phyloP scores from a whole-genome alignment of 2,888 invertebrate genomes.

The Heterodera filipjevi region DNA sequence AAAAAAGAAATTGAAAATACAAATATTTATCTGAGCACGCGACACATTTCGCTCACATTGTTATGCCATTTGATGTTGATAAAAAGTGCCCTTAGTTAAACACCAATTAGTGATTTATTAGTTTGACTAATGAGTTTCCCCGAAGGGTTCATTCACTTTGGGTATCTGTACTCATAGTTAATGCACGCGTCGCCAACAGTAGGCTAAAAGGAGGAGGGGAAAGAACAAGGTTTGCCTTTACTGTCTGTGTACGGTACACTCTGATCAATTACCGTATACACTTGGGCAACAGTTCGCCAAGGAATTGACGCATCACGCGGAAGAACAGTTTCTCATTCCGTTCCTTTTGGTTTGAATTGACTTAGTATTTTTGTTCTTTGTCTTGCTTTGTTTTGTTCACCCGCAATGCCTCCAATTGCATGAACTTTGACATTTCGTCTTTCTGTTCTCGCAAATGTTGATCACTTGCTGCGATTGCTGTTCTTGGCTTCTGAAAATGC shows the following conservation, averaged over 20 bases:
- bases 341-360: slow-evolving; percentile 69
- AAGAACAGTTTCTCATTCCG: slow-evolving; percentile 95
- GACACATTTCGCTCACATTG: slow-evolving; percentile 81
- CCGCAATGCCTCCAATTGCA: slow-evolving; percentile 87
- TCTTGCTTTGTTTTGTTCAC: not conserved
- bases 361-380: not conserved
- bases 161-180: slow-evolving; percentile 82
- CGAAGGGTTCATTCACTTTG: slow-evolving; percentile 69
- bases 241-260: too few species aligned
- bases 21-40: too few species aligned
- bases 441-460: too few species aligned
- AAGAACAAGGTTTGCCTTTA: not conserved
- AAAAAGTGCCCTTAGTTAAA: slow-evolving; percentile 77
- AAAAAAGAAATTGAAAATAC: too few species aligned
- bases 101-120: not conserved
- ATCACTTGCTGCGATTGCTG: too few species aligned
- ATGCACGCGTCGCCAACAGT: slow-evolving; percentile 87
- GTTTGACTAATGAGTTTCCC: not conserved
- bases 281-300: slow-evolving; percentile 84
- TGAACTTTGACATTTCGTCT: slow-evolving; percentile 91
- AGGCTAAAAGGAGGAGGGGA: slow-evolving; percentile 69
- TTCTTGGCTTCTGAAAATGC: too few species aligned
- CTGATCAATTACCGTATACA: slow-evolving; percentile 84
- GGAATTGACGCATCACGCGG: slow-evolving; percentile 73
- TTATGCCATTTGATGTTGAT: slow-evolving; percentile 88